phyloP scores from a whole-genome alignment of 2,888 invertebrate species.

The Oligia fasciuncula region DNA sequence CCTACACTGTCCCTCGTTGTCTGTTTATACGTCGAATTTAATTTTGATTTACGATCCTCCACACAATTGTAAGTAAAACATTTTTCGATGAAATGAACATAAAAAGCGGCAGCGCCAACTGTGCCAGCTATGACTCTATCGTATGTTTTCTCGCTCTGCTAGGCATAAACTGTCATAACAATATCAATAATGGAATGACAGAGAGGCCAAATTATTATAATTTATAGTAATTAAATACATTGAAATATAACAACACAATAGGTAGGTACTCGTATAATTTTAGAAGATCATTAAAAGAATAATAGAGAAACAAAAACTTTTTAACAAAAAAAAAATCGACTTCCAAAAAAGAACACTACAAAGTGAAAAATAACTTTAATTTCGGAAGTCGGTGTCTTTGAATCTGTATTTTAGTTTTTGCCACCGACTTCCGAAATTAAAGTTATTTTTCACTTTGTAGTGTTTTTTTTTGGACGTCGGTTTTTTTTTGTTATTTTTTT shows the following conservation, averaged over 20 bases:
- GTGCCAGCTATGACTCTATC: conserved; percentile 32
- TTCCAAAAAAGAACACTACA: too few relatives aligned
- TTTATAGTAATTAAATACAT: not conserved
- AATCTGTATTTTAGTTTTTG: too few relatives aligned
- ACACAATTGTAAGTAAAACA: conserved; percentile 87
- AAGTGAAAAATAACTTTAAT: too few relatives aligned
- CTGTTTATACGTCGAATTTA: conserved; percentile 89
- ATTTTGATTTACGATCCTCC: conserved; percentile 89
- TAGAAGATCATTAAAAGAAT: not conserved
- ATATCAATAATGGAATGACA: not conserved
- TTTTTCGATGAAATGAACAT: conserved; percentile 71
- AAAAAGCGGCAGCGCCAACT: conserved; percentile 60
- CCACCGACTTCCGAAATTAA: too few relatives aligned
- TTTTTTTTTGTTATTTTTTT: too few relatives aligned
- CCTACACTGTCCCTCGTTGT: conserved; percentile 85
- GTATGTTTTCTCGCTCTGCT: conserved; percentile 14
- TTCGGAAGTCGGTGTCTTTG: too few relatives aligned
- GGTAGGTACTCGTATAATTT: not conserved
- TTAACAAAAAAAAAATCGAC: too few relatives aligned
- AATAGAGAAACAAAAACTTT: too few relatives aligned
- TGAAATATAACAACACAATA: not conserved
- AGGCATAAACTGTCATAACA: conserved; percentile 1
- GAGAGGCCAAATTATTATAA: not conserved
- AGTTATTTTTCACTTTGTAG: too few relatives aligned
- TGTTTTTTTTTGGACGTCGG: too few relatives aligned